A percentile compares a stretch with the other conserved stretches of the same genome.
These are phyloP conservation scores for Molossus alvarezi DNA, from an alignment of 2,797 vertebrate species.

Conservation along the genomic window DNA sequence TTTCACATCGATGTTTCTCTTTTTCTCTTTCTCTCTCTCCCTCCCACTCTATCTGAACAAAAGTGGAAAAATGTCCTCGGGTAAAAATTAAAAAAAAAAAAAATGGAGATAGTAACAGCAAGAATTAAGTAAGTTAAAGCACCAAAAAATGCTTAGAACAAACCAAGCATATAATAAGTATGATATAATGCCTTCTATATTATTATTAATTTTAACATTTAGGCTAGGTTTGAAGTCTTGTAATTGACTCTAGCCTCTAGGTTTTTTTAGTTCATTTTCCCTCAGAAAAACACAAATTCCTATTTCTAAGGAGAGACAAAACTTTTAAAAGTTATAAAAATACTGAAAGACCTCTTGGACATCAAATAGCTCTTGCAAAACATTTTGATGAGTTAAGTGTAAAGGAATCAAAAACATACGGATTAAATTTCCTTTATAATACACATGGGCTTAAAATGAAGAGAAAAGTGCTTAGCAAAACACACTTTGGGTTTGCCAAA, in stretches of 20 bases:
- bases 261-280: slow-evolving; percentile 75
- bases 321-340: slow-evolving; percentile 86
- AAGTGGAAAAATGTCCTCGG: no score
- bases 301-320: slow-evolving; percentile 72
- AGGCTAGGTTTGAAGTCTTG: slow-evolving; percentile 54
- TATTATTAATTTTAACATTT: slow-evolving; percentile 68
- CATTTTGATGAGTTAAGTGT: slow-evolving; percentile 88
- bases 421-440: slow-evolving; percentile 88
- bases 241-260: slow-evolving; percentile 67
- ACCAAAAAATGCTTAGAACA: slow-evolving; percentile 52
- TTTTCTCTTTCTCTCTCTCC: no score
- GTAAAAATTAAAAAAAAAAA: no score
- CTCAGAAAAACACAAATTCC: slow-evolving; percentile 79
- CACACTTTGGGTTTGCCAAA: slow-evolving; percentile 84
- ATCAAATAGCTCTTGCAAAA: slow-evolving; percentile 87
- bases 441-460: slow-evolving; percentile 86
- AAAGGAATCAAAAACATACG: slow-evolving; percentile 87
- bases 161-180: not conserved
- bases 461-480: slow-evolving; percentile 87
- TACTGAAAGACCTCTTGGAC: slow-evolving; percentile 82
- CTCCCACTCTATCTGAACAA: no score
- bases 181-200: not conserved
- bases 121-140: slow-evolving; percentile 59
- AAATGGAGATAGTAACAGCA: not conserved
- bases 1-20: no score